Evolutionary conservation across 1,140 invertebrate species (phyloP).

Genomic region (Drosophila albomicans): DNA sequence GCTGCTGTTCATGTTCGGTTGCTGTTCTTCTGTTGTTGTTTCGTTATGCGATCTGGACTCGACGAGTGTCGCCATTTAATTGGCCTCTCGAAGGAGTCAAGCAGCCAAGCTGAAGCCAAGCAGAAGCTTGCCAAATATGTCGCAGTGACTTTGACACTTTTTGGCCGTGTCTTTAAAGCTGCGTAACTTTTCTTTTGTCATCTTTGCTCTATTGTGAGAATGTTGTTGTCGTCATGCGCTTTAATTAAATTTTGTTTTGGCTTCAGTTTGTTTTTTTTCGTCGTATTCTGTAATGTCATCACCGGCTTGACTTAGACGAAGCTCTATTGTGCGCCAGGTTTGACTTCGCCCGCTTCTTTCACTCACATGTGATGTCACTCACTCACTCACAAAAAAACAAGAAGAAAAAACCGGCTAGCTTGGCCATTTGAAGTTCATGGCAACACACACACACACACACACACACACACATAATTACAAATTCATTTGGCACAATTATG

Average conservation of each 20-base stretch:
- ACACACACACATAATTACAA: slow-evolving; percentile 75
- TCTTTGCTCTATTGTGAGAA: slow-evolving; percentile 23
- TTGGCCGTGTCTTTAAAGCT: slow-evolving; percentile 59
- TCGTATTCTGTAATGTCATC: slow-evolving; percentile 70
- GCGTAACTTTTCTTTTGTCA: slow-evolving; percentile 63
- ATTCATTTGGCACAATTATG: slow-evolving; percentile 84
- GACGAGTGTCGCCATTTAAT: slow-evolving; percentile 75
- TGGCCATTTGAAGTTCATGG: slow-evolving; percentile 63
- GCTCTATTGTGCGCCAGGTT: slow-evolving; percentile 3
- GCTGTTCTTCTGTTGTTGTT: not conserved
- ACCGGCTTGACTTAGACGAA: slow-evolving; percentile 29
- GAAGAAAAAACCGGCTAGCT: slow-evolving; percentile 26
- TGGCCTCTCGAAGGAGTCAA: slow-evolving; percentile 55
- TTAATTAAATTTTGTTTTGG: slow-evolving; percentile 76
- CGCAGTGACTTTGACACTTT: slow-evolving; percentile 69
- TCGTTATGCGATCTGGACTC: slow-evolving; percentile 1
- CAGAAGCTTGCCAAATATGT: slow-evolving; percentile 19
- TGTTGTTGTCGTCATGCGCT: slow-evolving; percentile 72
- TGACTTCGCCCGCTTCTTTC: slow-evolving; percentile 20
- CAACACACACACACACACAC: slow-evolving; percentile 54
- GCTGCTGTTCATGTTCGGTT: not conserved
- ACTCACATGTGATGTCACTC: slow-evolving; percentile 53
- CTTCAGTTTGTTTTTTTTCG: not conserved
- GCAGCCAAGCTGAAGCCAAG: slow-evolving; percentile 20
- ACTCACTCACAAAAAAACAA: slow-evolving; percentile 12